These are phyloP conservation scores for Tetragnatha montana DNA, from an alignment of 2,888 invertebrate genomes.

Conservation along the genomic window DNA sequence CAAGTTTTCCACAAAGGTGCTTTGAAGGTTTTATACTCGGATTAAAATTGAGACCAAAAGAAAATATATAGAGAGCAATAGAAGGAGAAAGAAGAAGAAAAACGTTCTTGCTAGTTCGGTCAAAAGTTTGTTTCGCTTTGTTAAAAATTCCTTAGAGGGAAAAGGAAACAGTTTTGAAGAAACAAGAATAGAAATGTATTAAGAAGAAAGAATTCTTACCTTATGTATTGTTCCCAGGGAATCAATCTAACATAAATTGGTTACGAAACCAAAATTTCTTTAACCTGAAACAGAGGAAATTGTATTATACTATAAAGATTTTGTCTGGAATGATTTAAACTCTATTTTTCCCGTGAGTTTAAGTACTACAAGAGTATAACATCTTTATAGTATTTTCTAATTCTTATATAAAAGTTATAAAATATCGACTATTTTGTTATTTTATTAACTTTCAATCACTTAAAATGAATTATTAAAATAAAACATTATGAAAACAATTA, in stretches of 20 bases:
- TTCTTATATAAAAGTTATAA: no score
- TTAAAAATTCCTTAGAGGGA: not conserved
- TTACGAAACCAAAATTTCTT: not conserved
- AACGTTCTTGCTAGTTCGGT: not conserved
- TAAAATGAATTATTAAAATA: no score
- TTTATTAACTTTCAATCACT: no score
- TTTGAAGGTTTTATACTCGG: not conserved
- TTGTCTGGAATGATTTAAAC: no score
- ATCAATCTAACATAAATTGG: not conserved
- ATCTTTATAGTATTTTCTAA: no score
- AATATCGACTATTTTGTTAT: no score
- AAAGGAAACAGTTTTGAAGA: not conserved
- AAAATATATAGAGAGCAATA: not conserved
- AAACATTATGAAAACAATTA: no score
- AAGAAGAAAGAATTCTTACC: not conserved
- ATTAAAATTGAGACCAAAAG: not conserved
- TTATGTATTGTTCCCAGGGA: not conserved
- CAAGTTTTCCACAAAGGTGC: not conserved
- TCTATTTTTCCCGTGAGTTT: no score
- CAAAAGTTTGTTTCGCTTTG: not conserved
- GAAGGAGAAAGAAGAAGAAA: not conserved
- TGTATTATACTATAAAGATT: no score
- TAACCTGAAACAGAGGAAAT: no score
- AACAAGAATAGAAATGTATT: not conserved
- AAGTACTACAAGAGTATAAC: no score